Evolutionary conservation across 2,797 vertebrate genomes (phyloP).

Genomic region (Acrossocheilus wenchowensis): DNA sequence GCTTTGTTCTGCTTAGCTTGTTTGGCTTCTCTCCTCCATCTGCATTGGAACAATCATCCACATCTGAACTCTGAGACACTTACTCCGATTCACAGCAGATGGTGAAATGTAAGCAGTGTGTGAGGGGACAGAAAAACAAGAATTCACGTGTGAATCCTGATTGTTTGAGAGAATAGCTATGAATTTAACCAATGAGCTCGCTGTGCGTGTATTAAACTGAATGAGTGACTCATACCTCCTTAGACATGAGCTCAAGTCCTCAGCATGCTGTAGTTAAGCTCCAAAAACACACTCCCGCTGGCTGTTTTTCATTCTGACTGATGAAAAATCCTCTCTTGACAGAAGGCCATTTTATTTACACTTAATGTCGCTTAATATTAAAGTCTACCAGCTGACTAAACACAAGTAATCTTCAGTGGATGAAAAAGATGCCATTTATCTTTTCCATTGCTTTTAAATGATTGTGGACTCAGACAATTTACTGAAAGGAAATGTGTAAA

Average conservation of each 20-base stretch:
- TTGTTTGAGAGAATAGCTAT: not conserved
- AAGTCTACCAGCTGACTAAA: constrained; percentile 25
- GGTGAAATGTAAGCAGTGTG: constrained; percentile 61
- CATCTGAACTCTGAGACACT: constrained; percentile 39
- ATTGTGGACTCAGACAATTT: constrained; percentile 5
- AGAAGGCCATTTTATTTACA: constrained; percentile 18
- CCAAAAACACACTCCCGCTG: not conserved
- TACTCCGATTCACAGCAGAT: constrained; percentile 59
- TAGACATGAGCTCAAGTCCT: constrained; percentile 34
- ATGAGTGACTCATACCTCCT: constrained; percentile 15
- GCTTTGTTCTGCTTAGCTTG: not conserved
- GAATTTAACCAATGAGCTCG: not conserved
- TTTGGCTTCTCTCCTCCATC: constrained; percentile 14
- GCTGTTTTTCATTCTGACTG: constrained; percentile 7
- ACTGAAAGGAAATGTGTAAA: constrained; percentile 20
- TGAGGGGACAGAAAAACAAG: constrained; percentile 37
- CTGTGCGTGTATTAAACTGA: not conserved
- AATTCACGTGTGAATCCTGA: constrained; percentile 32
- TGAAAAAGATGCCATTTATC: not conserved
- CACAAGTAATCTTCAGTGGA: constrained; percentile 11
- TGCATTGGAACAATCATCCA: constrained; percentile 36
- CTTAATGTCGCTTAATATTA: not conserved
- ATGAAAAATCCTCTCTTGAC: constrained; percentile 10
- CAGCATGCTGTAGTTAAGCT: constrained; percentile 20
- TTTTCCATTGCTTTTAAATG: not conserved